Base-by-base conservation (phyloP, 2,797 vertebrate species). In the Psittacula echo region DNA sequence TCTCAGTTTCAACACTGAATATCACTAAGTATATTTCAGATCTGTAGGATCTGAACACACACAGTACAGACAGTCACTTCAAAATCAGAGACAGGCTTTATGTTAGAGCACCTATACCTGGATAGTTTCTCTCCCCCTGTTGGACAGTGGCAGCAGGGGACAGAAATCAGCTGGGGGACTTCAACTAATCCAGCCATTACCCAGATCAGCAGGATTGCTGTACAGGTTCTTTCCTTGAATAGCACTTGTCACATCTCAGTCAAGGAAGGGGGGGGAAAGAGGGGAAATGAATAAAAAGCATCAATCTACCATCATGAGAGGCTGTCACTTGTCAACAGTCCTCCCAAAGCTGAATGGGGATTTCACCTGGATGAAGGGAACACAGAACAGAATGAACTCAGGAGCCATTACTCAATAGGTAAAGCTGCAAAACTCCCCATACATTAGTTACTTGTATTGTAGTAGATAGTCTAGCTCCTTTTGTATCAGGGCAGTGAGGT, bases 361-460 rank as follows among this genome's bases (percentile, higher is more conserved):
- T 87, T 44, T 13, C 37, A 48, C 4, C 18, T 16, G 41, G 56
- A 26, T 58, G 39, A 85, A 80, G 53, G 51, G 27, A 89, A 80
- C 1, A 1, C 32, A 47, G 29, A 80, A 65, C n/a, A 61, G 24
- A 68, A 68, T 29, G 32, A 89, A 71, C 44, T 80, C 37, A 44
- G 32, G 41, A 90, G 42, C 56, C 41, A 45, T 23, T 54, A 67
- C 27, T 73, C n/a, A 34, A 39, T 1, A 65, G 2, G 26, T 34
- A 68, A 81, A 53, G 34, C 41, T 75, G 34, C 12, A 67, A 83
- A 64, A 13, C 2, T 0, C 0, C 5, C 7, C 5, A 0, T 5
- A 44, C 17, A 10, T 60, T 17, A 51, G 20, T 54, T 23, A 70
- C 4, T 70, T 67, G 29, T 53, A 29, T 12, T 86, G 30, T 9